phyloP scores from a whole-genome alignment of 2,113 vertebrate genomes.

The Nerophis lumbriciformis region DNA sequence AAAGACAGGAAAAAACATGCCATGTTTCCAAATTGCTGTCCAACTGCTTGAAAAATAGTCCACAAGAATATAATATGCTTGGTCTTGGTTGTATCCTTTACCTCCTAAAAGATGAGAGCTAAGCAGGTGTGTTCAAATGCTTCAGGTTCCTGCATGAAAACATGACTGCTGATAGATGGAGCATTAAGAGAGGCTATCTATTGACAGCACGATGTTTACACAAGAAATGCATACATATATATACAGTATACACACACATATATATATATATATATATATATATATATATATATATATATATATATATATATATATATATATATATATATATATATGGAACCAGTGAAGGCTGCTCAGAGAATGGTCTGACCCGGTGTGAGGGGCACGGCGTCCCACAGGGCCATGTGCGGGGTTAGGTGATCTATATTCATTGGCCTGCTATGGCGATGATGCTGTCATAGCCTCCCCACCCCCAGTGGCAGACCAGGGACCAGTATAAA shows the following conservation, averaged over 20 bases:
- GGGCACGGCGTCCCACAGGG: constrained; percentile 51
- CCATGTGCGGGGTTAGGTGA: constrained; percentile 60
- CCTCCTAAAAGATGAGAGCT: background rate
- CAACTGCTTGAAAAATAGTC: background rate
- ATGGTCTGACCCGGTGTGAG: constrained; percentile 39
- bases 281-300: constrained; percentile 13
- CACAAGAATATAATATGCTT: background rate
- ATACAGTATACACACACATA: constrained; percentile 4
- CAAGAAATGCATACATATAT: background rate
- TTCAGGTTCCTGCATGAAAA: background rate
- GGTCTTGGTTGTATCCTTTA: too few species aligned
- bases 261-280: constrained; percentile 5
- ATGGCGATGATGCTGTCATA: constrained; percentile 61
- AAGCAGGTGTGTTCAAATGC: background rate
- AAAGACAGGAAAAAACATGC: too few species aligned
- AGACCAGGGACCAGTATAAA: constrained; percentile 36
- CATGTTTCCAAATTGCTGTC: too few species aligned
- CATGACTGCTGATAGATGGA: background rate
- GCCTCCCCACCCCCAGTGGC: constrained; percentile 52
- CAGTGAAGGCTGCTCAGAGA: constrained; percentile 28
- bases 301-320: constrained; percentile 3
- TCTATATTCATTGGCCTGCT: constrained; percentile 70
- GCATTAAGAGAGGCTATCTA: background rate
- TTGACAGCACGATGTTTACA: constrained; percentile 11
- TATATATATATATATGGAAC: constrained; percentile 10